Percentiles rank a stretch among this genome's conserved stretches.
Evolutionary conservation across 1,140 invertebrate species (phyloP).

Genomic region (Neocloeon triangulifer): DNA sequence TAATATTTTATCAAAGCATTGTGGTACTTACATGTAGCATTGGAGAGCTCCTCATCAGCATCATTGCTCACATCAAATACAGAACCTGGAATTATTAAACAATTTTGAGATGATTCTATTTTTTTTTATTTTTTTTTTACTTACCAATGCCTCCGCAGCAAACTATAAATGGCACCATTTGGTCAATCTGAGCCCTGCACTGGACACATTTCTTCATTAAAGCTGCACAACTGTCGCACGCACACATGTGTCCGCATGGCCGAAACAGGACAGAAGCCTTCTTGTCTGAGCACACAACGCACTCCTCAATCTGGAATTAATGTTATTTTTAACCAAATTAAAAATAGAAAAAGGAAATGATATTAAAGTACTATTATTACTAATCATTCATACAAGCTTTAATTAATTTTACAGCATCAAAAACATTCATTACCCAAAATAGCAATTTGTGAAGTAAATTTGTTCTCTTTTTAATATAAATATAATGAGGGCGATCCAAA

Average conservation of each 20-base stretch:
- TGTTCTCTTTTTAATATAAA: too few species aligned
- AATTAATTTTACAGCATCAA: too few species aligned
- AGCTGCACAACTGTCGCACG: constrained; percentile 74
- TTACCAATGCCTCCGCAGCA: constrained; percentile 32
- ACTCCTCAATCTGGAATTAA: constrained; percentile 72
- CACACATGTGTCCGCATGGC: constrained; percentile 88
- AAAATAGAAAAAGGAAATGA: constrained; percentile 1
- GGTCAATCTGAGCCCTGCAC: constrained; percentile 71
- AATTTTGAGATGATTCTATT: too few species aligned
- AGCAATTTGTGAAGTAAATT: too few species aligned
- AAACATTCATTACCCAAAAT: too few species aligned
- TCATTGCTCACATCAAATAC: constrained; percentile 27
- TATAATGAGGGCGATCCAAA: too few species aligned
- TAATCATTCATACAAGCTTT: too few species aligned
- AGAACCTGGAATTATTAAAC: constrained; percentile 14
- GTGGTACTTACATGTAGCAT: constrained; percentile 10
- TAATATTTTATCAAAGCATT: too few species aligned
- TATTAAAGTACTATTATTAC: neutral
- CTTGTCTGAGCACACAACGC: constrained; percentile 85
- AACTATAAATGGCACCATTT: constrained; percentile 41
- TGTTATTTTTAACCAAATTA: too few species aligned
- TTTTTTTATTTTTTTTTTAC: too few species aligned
- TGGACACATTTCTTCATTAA: constrained; percentile 94
- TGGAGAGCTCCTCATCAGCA: constrained; percentile 18
- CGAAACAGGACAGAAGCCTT: constrained; percentile 76